Conservation (phyloP, 2,113 vertebrate genomes). For the Heterotilapia buettikoferi region DNA sequence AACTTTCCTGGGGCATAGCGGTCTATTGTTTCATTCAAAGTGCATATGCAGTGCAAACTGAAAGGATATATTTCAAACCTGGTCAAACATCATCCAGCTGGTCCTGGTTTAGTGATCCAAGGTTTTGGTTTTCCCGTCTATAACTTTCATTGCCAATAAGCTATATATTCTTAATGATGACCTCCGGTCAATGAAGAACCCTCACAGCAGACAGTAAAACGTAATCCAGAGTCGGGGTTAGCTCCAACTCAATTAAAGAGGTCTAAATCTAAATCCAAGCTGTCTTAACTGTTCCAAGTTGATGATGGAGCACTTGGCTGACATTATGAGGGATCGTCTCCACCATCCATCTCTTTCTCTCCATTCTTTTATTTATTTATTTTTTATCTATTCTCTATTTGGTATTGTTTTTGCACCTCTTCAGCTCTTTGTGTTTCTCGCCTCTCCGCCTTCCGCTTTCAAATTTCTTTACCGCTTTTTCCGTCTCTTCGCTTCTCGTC, state of each 20-base stretch:
- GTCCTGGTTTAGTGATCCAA: constrained; percentile 39
- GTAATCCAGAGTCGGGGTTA: constrained; percentile 23
- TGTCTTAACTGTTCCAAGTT: constrained; percentile 43
- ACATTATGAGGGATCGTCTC: constrained; percentile 30
- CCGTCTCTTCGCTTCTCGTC: neutral
- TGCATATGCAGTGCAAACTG: neutral
- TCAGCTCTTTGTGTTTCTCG: neutral
- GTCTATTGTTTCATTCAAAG: constrained; percentile 32
- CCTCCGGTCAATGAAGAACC: constrained; percentile 37
- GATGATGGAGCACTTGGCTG: constrained; percentile 48
- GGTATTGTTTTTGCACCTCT: neutral
- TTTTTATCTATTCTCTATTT: neutral
- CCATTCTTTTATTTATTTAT: neutral
- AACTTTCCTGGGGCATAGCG: constrained; percentile 4
- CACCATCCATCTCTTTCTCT: constrained; percentile 1
- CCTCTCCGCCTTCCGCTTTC: neutral
- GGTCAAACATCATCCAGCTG: constrained; percentile 24
- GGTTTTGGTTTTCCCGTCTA: constrained; percentile 28
- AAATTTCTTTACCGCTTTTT: neutral
- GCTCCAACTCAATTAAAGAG: constrained; percentile 51
- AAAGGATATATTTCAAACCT: constrained; percentile 10
- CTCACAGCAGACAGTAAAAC: constrained; percentile 47
- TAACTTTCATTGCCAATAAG: constrained; percentile 26
- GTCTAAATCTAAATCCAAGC: constrained; percentile 56
- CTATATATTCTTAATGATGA: constrained; percentile 47